Evolutionary conservation across 2,888 invertebrate genomes (phyloP), one percentile per base, ranked within the genome.

Genomic region (Nysson spinosus): DNA sequence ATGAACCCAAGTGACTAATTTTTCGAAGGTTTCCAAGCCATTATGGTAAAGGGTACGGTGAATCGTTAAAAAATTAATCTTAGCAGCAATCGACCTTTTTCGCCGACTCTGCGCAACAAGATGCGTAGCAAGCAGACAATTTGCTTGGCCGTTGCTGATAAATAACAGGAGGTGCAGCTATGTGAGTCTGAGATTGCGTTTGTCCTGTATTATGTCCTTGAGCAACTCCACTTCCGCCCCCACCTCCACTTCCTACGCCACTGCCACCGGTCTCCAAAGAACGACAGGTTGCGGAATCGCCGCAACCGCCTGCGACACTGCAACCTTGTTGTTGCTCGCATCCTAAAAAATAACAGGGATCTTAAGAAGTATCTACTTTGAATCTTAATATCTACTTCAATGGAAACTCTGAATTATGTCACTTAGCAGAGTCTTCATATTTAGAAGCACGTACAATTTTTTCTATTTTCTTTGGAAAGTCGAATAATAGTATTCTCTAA

Each of bases 61-160:
- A n/a, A 1, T 1, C 32, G 32, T 11, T n/a, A 32, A n/a, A 4
- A 1, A 1, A 1, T 12, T 32, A n/a, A 32, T 32, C 4, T 32
- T 32, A 43, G 17, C 17, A 19, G 7, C 3, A 9, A 35, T 34
- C 77, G 75, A 95, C 95, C 91, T 95, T 95, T 87, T 93, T 92
- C 67, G 95, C 95, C 81, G 94, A 91, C 83, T 93, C 92, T 44
- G 95, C 95, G 87, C 95, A 95, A 85, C 95, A 93, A 26, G 94
- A 93, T 72, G 92, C 90, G 54, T 92, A 92, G 84, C 95, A 95
- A 62, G 88, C 85, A 16, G 84, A 80, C 12, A 87, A 67, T 20
- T 83, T 83, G 57, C 78, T 80, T 40, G 64, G 55, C 17, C 68
- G 76, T 20, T 79, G 77, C 46, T 78, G 83, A 63, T 80, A 83